Base-by-base conservation (phyloP, 1,140 invertebrate genomes). In the Lepidurus apus region DNA sequence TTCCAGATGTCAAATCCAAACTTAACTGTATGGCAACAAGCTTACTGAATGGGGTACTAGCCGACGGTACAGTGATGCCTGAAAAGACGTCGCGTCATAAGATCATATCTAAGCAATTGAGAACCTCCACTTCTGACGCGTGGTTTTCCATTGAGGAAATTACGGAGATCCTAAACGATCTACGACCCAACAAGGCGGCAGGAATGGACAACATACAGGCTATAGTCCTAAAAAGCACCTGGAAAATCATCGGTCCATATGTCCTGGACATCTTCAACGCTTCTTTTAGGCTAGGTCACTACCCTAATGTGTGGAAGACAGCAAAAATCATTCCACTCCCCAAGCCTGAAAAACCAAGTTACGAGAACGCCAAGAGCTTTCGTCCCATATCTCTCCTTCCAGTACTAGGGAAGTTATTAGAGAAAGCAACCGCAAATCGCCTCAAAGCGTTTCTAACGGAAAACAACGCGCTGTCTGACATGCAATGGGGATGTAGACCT, bases 301-400 rank as follows among this genome's bases (percentile, higher is more conserved):
- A 43, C 42, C 75, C 75, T 43, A 43, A n/a, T 76, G n/a, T 5
- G 24, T 76, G 75, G 75, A 76, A 76, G 44, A 76, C 42, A 43
- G 75, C 75, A 21, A 76, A 76, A 43, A 43, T 76, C n/a, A 26
- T 44, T 44, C n/a, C 44, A 21, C 42, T 76, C 1, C 75, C 75
- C 75, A 76, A 76, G 44, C 24, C 24, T 43, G 44, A 5, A 42
- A 76, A 76, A 43, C n/a, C 75, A n/a, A 76, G 44, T 42, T n/a
- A n/a, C n/a, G n/a, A n/a, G n/a, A n/a, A n/a, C n/a, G n/a, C n/a
- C n/a, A n/a, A n/a, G n/a, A n/a, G n/a, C n/a, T n/a, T n/a, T n/a
- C n/a, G n/a, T n/a, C n/a, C n/a, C n/a, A n/a, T n/a, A n/a, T n/a
- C n/a, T 76, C n/a, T 44, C 75, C 7, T 43, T 76, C 75, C 7